Evolutionary conservation across 1,140 invertebrate genomes (phyloP).

Genomic region (Lysiphlebus fabarum): DNA sequence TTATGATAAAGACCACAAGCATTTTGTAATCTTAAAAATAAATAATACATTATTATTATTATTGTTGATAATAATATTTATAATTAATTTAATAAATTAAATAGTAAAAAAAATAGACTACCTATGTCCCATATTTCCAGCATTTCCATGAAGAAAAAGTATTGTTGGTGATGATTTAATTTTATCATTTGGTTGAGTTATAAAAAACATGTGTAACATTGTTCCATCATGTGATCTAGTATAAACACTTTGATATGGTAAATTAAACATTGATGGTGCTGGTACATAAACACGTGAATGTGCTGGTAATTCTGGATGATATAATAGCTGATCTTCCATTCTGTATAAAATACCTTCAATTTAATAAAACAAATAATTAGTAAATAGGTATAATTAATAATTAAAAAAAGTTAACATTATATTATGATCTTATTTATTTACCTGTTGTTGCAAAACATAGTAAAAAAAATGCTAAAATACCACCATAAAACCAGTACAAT

Average conservation of each 20-base stretch:
- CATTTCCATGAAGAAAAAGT: constrained; percentile 92
- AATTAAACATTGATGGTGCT: constrained; percentile 74
- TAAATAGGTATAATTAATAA: not conserved
- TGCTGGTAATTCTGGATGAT: constrained; percentile 83
- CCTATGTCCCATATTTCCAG: constrained; percentile 93
- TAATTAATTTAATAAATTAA: constrained; percentile 6
- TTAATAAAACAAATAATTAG: constrained; percentile 27
- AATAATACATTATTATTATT: constrained; percentile 12
- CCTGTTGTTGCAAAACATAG: constrained; percentile 66
- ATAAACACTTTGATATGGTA: constrained; percentile 83
- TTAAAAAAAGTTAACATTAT: not conserved
- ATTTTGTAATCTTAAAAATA: constrained; percentile 65
- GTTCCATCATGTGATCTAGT: constrained; percentile 76
- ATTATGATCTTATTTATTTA: constrained; percentile 42
- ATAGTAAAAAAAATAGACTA: constrained; percentile 36
- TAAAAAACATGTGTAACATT: constrained; percentile 81
- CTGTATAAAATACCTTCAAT: constrained; percentile 75
- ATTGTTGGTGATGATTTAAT: constrained; percentile 71
- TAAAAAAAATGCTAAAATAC: constrained; percentile 67
- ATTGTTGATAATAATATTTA: not conserved
- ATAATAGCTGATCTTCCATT: constrained; percentile 81
- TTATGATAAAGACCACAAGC: constrained; percentile 75
- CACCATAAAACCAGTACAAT: constrained; percentile 80
- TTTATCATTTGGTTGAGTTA: constrained; percentile 71
- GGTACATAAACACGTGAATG: constrained; percentile 84